Base-by-base conservation (phyloP, 2,888 invertebrate species). In the Aspidiotus rigidus region DNA sequence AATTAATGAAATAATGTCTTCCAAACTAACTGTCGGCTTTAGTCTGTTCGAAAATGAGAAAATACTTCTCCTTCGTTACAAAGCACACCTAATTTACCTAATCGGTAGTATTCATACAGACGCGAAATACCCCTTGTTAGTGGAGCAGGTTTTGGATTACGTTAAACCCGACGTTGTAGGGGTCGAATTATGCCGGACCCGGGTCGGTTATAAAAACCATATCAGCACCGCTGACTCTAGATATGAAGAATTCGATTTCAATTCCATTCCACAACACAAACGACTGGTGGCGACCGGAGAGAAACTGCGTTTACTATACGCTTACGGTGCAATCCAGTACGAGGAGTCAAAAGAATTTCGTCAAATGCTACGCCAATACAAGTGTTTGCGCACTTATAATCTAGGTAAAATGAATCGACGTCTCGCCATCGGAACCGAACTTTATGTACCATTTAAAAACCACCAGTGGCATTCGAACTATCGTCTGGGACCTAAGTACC, bases 161-260 rank as follows among this genome's bases (percentile, higher is more conserved):
- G 49, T 67, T 6, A 59, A 59, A 8, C 67, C 67, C 13, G 44
- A 67, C 17, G 59, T 59, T 9, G 67, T 67, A 39, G 67, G 67
- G 10, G 60, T 67, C 2, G 67, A 67, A 49, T n/a, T 67, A 49
- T 67, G 67, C 60, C 17, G 60, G 13, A 67, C 67, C n/a, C 59
- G 67, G 10, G 39, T 59, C 9, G 67, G 67, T 7, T 59, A 59
- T 39, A 49, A 49, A 59, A 53, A 64, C 11, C 17, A 28, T 28
- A 16, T 59, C 17, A 59, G 10, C 17, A 28, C 59, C 17, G 28
- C 17, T 39, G 39, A 39, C 28, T 13, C 13, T 7, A 17, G 15
- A 54, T 55, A 16, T 1, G 9, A n/a, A 15, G 67, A 67, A 39
- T 67, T 67, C 40, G n/a, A 13, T 49, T 67, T 67, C 40, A 39